Percentiles rank a stretch among this genome's conserved stretches.
These are phyloP conservation scores for Leptobrachium ailaonicum DNA, from an alignment of 2,113 vertebrate species.

Conservation along the genomic window DNA sequence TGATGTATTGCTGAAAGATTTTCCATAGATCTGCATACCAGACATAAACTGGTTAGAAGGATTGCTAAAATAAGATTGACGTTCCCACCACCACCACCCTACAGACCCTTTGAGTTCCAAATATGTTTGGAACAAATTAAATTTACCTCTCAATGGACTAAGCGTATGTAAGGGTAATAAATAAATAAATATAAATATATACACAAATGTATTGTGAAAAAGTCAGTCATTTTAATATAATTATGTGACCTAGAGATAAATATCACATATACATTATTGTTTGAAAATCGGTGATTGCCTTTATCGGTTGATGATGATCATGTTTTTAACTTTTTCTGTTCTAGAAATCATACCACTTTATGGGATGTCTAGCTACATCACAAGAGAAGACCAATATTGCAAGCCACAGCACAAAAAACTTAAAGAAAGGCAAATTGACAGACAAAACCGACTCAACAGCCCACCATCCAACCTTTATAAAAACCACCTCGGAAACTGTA, in stretches of 20 bases:
- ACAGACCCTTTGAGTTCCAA: not conserved
- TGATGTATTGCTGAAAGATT: not conserved
- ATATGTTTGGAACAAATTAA: not conserved
- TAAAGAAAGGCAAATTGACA: conserved; percentile 87
- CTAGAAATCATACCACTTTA: conserved; percentile 94
- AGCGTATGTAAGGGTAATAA: too few species aligned
- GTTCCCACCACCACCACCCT: not conserved
- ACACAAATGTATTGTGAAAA: too few species aligned
- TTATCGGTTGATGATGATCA: not conserved
- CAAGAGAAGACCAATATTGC: conserved; percentile 88
- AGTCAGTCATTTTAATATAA: too few species aligned
- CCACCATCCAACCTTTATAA: conserved; percentile 89
- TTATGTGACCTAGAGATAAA: too few species aligned
- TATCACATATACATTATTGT: not conserved
- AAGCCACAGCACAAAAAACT: conserved; percentile 95
- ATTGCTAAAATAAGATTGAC: not conserved
- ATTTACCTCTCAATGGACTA: not conserved
- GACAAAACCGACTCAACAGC: conserved; percentile 91
- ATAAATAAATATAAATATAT: not conserved
- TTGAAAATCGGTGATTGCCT: not conserved
- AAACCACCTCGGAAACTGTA: conserved; percentile 72
- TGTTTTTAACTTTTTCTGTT: conserved; percentile 53
- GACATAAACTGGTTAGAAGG: not conserved
- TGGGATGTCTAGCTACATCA: conserved; percentile 92
- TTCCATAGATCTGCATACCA: not conserved